Evolutionary conservation across 2,888 invertebrate species (phyloP), one percentile per base, ranked within the genome.

Genomic region (Camptogramma bilineatum): DNA sequence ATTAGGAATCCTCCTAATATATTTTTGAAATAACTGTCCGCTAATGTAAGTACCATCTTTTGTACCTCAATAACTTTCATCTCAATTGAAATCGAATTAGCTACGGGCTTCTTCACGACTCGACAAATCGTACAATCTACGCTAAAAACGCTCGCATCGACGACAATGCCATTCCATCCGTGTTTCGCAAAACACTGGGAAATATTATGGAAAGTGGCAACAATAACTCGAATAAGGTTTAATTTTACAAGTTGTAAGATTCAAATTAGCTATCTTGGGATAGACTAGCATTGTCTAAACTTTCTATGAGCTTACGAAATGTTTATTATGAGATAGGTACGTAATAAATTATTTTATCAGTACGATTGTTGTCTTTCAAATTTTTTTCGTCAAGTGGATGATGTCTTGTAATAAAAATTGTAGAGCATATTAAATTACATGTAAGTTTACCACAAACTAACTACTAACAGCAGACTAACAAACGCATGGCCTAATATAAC

Each of bases 121-220:
- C 39, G 42, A 58, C 53, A 24, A 54, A 64, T 58, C 39, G 52
- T 60, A 56, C 44, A 57, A 63, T 63, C 60, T 60, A 7, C 4
- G 52, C 66, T 57, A 69, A 72, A 65, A 71, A 64, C 51, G 44
- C 66, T 65, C 65, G 57, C 67, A 55, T 47, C 67, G 55, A 31
- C 50, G 55, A 78, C 77, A 79, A 76, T 73, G 52, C 68, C 39
- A 70, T 80, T 83, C 81, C 81, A 71, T 83, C 82, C 78, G 77
- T 55, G 60, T 64, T 68, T 57, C 52, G 69, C 73, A 86, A 87
- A 86, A 84, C 86, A 76, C 86, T 88, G 88, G 83, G 87, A 88
- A 86, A 79, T 78, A 52, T 71, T 76, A 54, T 68, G 69, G 86
- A 86, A 86, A 87, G 84, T 81, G 56, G 28, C 54, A 17, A 31